A percentile compares a stretch with the other conserved stretches of the same genome.
These are phyloP conservation scores for Neria commutata DNA, from an alignment of 2,888 invertebrate species.

Conservation along the genomic window DNA sequence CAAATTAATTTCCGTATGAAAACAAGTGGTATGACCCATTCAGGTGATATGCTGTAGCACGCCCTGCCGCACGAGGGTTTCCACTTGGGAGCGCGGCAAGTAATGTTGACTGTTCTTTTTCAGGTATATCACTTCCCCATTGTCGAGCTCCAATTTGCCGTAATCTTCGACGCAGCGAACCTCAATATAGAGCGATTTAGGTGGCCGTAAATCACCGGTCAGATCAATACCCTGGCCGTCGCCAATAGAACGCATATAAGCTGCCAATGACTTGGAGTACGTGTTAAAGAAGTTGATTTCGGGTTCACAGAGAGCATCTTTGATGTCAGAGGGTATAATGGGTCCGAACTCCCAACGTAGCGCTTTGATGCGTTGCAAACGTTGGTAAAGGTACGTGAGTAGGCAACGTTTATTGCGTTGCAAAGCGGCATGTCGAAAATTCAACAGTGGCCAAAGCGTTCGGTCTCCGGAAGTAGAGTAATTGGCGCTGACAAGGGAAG, in stretches of 20 bases:
- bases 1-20: no score
- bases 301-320: constrained; percentile 76
- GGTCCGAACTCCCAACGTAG: constrained; percentile 96
- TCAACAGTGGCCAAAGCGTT: constrained; percentile 75
- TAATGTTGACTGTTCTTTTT: constrained; percentile 92
- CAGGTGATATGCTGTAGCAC: constrained; percentile 67
- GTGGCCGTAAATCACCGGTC: constrained; percentile 85
- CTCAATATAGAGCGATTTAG: constrained; percentile 90
- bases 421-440: constrained; percentile 83
- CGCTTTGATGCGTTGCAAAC: constrained; percentile 80
- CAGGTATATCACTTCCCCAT: constrained; percentile 87
- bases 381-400: constrained; percentile 80
- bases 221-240: constrained; percentile 84
- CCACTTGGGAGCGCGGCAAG: constrained; percentile 85
- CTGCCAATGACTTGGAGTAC: constrained; percentile 84
- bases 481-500: constrained; percentile 37
- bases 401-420: constrained; percentile 90
- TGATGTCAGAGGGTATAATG: constrained; percentile 84
- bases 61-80: constrained; percentile 88
- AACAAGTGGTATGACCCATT: no score
- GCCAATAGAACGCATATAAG: constrained; percentile 89
- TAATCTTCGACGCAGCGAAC: constrained; percentile 89
- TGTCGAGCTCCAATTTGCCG: constrained; percentile 91
- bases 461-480: constrained; percentile 67
- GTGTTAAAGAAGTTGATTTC: constrained; percentile 89